Evolutionary conservation across 2,888 invertebrate genomes (phyloP), one percentile per base, ranked within the genome.

Genomic region (Strigamia crassipes): DNA sequence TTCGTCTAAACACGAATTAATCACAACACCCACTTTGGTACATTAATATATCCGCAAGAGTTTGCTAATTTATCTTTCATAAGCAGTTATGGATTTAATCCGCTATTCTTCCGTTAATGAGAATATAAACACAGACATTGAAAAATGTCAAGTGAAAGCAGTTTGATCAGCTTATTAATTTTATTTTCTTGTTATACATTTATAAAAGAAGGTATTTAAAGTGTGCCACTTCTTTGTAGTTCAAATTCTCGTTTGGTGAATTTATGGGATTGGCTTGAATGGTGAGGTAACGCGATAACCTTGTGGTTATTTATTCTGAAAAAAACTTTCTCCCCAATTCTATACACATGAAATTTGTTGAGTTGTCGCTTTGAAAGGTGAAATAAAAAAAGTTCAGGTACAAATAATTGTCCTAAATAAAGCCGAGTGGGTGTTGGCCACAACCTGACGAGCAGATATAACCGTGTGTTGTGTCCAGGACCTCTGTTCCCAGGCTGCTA

Each of bases 331-430:
- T 31, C 73, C 73, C 73, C 73, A 27, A 73, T 73, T 73, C 31
- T 27, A 73, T 73, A 31, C 31, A 73, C 13, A 10, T 27, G 31
- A 73, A 56, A 73, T 73, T 73, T 73, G 73, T 73, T 27, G 27
- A 27, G 13, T 31, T 23, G 73, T 31, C 13, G n/a, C 73, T 31
- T 73, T 73, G 27, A 73, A 73, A 73, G n/a, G 13, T 12, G 9
- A n/a, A 73, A 73, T 12, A 1, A 27, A 73, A 73, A 66, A 73
- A 73, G 73, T 31, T 27, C 27, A 73, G 73, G 73, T 61, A 73
- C 73, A 27, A 13, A 78, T 80, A 80, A 80, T 80, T 80, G 80
- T 80, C 27, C 56, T 21, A 66, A 81, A 81, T 34, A 81, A 81
- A 81, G 81, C 34, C 10, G 27, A 42, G 73, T 66, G 66, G 81